These are phyloP conservation scores for Leptothorax acervorum DNA, from an alignment of 2,888 invertebrate species.

Conservation along the genomic window DNA sequence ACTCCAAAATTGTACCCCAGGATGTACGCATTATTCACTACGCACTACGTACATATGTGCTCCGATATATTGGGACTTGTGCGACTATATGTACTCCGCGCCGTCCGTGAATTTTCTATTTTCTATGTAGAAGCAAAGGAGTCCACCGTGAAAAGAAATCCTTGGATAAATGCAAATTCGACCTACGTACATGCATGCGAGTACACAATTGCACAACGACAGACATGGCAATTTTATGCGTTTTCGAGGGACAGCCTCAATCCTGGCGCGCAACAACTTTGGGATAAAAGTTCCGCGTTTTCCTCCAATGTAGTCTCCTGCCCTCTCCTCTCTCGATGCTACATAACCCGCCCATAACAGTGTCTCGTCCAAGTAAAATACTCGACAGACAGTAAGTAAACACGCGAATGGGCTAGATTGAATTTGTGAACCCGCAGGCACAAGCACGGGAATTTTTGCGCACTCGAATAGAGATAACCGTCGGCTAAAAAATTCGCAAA, in stretches of 20 bases:
- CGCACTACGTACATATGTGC: neutral
- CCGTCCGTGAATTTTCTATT: conserved; percentile 29
- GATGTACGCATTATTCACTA: neutral
- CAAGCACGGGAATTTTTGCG: conserved; percentile 18
- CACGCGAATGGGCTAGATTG: conserved; percentile 70
- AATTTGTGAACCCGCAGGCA: conserved; percentile 71
- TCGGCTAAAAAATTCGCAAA: conserved; percentile 16
- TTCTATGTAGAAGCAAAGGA: conserved; percentile 3
- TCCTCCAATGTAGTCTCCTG: conserved; percentile 49
- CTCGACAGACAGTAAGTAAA: conserved; percentile 69
- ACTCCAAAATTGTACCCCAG: neutral
- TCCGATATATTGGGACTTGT: neutral
- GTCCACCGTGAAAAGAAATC: conserved; percentile 44
- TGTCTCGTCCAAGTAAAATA: conserved; percentile 69
- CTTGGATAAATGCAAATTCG: conserved; percentile 45
- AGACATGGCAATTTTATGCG: conserved; percentile 36
- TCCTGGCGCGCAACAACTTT: conserved; percentile 50
- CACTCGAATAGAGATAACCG: neutral
- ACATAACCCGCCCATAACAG: conserved; percentile 48
- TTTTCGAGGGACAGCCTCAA: conserved; percentile 46
- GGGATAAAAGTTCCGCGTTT: conserved; percentile 73
- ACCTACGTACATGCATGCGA: neutral
- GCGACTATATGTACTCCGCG: neutral
- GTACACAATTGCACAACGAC: conserved; percentile 7
- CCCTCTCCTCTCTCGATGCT: conserved; percentile 22